A percentile compares a stretch with the other conserved stretches of the same genome.
Conservation (phyloP, 2,113 vertebrate genomes). For the Triplophysa tibetana region DNA sequence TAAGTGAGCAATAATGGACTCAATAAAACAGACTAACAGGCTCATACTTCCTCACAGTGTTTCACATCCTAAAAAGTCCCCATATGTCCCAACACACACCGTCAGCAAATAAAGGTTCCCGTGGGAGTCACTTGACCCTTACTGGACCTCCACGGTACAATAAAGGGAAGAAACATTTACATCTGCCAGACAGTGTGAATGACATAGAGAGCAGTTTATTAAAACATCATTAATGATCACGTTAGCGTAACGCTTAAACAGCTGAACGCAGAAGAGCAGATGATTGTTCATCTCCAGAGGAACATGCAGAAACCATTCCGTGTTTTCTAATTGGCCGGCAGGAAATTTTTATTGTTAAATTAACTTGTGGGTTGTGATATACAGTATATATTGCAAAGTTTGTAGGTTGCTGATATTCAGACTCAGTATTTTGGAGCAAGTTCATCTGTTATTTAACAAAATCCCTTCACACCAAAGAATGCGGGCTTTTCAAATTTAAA, state of each 20-base stretch:
- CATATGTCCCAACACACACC: conserved; percentile 75
- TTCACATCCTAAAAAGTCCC: conserved; percentile 74
- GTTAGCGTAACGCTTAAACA: conserved; percentile 30
- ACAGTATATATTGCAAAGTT: not conserved
- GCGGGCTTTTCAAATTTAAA: no score
- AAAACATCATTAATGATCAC: conserved; percentile 73
- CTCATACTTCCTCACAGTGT: conserved; percentile 72
- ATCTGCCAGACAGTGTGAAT: conserved; percentile 72
- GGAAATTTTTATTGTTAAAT: not conserved
- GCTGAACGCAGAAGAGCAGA: conserved; percentile 23
- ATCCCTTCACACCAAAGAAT: no score
- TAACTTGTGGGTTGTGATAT: not conserved
- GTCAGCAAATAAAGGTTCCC: conserved; percentile 76
- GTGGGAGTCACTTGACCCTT: conserved; percentile 73
- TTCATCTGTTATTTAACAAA: not conserved
- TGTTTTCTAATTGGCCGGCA: not conserved
- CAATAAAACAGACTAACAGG: conserved; percentile 71
- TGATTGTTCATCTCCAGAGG: not conserved
- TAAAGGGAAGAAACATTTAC: conserved; percentile 76
- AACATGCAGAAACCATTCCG: not conserved
- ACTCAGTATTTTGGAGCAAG: not conserved
- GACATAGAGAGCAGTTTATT: conserved; percentile 73
- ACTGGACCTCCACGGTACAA: conserved; percentile 71
- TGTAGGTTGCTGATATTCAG: not conserved
- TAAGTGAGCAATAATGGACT: conserved; percentile 76